A percentile compares a stretch with the other conserved stretches of the same genome.
Evolutionary conservation across 2,113 vertebrate species (phyloP).

Genomic region (Centrocercus urophasianus): DNA sequence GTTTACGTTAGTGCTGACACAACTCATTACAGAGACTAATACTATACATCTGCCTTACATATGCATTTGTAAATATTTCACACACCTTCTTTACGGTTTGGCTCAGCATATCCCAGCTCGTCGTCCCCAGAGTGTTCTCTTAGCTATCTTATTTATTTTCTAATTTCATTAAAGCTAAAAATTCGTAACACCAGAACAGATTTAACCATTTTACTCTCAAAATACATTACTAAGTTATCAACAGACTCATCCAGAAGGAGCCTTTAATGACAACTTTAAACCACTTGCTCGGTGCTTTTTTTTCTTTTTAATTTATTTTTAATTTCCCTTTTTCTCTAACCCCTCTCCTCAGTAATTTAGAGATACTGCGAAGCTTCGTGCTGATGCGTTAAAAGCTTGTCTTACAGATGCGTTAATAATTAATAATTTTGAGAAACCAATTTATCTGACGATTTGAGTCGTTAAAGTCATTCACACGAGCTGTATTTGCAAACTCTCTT

Average conservation of each 20-base stretch:
- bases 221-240: not conserved
- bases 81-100: not conserved
- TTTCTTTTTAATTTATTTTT: not conserved
- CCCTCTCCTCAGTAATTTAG: not conserved
- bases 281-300: not conserved
- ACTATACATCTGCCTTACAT: not conserved
- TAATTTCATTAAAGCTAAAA: not conserved
- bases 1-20: not conserved
- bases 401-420: not conserved
- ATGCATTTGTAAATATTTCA: not conserved
- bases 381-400: not conserved
- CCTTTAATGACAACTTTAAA: not conserved
- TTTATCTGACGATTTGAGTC: not conserved
- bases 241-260: not conserved
- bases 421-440: not conserved
- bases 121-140: not conserved
- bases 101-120: not conserved
- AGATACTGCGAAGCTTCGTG: not conserved
- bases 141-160: not conserved
- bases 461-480: not conserved
- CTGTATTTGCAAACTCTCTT: not conserved
- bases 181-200: not conserved
- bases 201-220: not conserved
- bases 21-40: not conserved
- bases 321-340: no score